A percentile compares a stretch with the other conserved stretches of the same genome.
These are phyloP conservation scores for Physella acuta DNA, from an alignment of 1,140 invertebrate species.

Conservation along the genomic window DNA sequence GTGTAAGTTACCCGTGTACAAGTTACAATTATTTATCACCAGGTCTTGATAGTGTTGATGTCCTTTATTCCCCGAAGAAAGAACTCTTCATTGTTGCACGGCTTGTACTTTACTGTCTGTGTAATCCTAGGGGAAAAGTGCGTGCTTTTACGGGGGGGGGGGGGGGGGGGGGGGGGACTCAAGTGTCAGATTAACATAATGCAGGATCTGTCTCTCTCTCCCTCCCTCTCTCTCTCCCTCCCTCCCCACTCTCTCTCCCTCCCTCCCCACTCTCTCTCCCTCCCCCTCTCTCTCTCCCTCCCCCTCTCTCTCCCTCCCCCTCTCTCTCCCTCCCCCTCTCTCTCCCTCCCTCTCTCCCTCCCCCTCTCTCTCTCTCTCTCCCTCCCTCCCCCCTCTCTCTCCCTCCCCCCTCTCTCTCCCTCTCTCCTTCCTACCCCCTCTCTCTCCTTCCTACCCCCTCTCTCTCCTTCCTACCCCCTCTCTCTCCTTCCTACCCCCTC, in stretches of 20 bases:
- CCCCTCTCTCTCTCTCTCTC: neutral
- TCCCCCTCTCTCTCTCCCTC: conserved; percentile 3
- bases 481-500: conserved; percentile 1
- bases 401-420: neutral
- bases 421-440: neutral
- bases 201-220: conserved; percentile 1
- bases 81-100: too few species aligned
- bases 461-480: neutral
- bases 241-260: too few species aligned
- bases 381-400: neutral
- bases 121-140: too few species aligned
- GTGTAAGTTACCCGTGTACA: too few species aligned
- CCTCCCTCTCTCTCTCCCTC: conserved; percentile 3
- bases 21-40: too few species aligned
- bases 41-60: too few species aligned
- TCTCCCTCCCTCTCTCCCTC: neutral
- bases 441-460: neutral
- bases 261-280: neutral
- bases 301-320: conserved; percentile 3
- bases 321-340: neutral
- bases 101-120: too few species aligned
- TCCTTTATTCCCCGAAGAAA: too few species aligned
- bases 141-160: too few species aligned
- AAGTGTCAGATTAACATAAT: too few species aligned
- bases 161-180: too few species aligned